These are phyloP conservation scores for Drosophila vallismaia DNA, from an alignment of 2,888 invertebrate genomes.

Conservation along the genomic window DNA sequence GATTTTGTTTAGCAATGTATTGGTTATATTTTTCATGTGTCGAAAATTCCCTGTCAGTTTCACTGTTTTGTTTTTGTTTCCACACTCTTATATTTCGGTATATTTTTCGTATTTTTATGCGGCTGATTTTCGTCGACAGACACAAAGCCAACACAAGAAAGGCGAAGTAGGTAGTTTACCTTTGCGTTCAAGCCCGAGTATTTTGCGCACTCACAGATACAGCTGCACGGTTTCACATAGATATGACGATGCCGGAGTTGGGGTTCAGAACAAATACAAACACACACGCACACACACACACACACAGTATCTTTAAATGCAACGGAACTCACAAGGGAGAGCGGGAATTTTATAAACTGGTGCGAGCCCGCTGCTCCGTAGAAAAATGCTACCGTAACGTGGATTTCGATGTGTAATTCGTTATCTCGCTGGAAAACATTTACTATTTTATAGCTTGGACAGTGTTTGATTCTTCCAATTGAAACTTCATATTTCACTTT, in stretches of 20 bases:
- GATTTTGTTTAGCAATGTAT: slow-evolving; percentile 57
- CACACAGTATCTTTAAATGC: background rate
- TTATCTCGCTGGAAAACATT: background rate
- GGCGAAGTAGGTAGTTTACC: slow-evolving; percentile 78
- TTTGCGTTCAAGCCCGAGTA: slow-evolving; percentile 47
- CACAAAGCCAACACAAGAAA: slow-evolving; percentile 38
- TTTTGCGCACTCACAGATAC: slow-evolving; percentile 63
- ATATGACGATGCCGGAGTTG: slow-evolving; percentile 41
- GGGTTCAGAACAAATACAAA: slow-evolving; percentile 37
- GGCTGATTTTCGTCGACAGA: slow-evolving; percentile 58
- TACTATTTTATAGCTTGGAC: background rate
- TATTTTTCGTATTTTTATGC: slow-evolving; percentile 77
- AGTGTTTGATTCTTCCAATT: background rate
- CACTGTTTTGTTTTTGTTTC: slow-evolving; percentile 1
- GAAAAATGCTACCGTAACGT: slow-evolving; percentile 51
- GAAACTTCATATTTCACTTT: background rate
- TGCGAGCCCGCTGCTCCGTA: slow-evolving; percentile 18
- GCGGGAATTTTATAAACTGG: slow-evolving; percentile 1
- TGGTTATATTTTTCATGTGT: slow-evolving; percentile 48
- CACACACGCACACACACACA: slow-evolving; percentile 15
- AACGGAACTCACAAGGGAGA: slow-evolving; percentile 3
- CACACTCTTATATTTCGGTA: slow-evolving; percentile 53
- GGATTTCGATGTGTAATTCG: slow-evolving; percentile 21
- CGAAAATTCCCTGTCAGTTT: slow-evolving; percentile 18
- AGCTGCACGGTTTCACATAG: slow-evolving; percentile 31